Percentiles rank a stretch among this genome's conserved stretches.
Conservation (phyloP, 2,797 vertebrate species). For the Gymnocypris eckloni region DNA sequence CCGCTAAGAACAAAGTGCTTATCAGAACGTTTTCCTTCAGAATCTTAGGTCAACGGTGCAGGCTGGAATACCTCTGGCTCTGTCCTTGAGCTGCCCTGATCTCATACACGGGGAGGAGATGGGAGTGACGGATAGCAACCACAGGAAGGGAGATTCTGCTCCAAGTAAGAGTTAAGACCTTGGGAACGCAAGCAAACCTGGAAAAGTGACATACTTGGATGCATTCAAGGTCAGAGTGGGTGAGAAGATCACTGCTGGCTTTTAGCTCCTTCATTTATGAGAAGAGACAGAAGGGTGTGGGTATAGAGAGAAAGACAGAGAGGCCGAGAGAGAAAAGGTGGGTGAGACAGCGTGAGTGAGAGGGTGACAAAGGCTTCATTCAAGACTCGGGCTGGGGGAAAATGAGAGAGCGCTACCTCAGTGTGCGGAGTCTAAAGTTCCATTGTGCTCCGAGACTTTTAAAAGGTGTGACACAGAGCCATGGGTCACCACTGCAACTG, state of each 20-base stretch:
- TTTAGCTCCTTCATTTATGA: constrained; percentile 45
- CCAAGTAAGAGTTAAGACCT: constrained; percentile 4
- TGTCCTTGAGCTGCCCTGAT: constrained; percentile 63
- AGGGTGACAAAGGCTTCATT: constrained; percentile 56
- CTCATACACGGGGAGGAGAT: constrained; percentile 26
- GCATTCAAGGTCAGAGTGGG: constrained; percentile 54
- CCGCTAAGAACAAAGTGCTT: constrained; percentile 64
- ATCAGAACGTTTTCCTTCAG: constrained; percentile 47
- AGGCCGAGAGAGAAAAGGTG: constrained; percentile 16
- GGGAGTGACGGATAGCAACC: constrained; percentile 11
- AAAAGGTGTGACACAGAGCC: constrained; percentile 58
- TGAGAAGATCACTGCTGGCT: constrained; percentile 45
- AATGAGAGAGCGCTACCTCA: constrained; percentile 50
- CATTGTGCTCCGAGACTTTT: constrained; percentile 54
- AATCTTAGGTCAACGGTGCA: constrained; percentile 52
- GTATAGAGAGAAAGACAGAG: constrained; percentile 32
- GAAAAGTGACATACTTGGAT: constrained; percentile 50
- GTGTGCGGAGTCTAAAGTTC: constrained; percentile 53
- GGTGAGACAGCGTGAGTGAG: constrained; percentile 15
- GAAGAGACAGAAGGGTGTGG: constrained; percentile 26
- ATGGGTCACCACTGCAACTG: constrained; percentile 46
- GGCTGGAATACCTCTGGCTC: constrained; percentile 57
- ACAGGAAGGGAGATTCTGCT: constrained; percentile 30
- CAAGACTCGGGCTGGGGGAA: constrained; percentile 31
- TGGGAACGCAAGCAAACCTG: not conserved